Evolutionary conservation across 2,888 invertebrate species (phyloP), one percentile per base, ranked within the genome.

Genomic region (Hydroisotoma schaefferi): DNA sequence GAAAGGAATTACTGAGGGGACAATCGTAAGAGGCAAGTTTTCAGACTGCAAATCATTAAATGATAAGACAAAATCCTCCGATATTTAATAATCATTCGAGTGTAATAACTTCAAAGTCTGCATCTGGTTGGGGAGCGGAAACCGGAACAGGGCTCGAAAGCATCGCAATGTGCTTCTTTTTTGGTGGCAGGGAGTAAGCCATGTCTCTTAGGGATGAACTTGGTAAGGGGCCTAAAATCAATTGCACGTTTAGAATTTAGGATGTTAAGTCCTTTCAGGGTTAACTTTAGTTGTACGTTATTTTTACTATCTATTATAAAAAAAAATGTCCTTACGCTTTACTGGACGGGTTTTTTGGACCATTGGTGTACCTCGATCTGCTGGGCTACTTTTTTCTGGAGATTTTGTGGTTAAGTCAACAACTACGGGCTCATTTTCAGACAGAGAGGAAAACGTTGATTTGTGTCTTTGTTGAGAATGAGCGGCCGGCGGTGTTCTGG

Each of bases 361-460:
- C 33, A 15, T 15, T 15, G 33, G 8, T 33, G 33, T 33, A 33
- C 15, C 33, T 33, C 6, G n/a, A n/a, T n/a, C 15, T 33, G 33
- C 8, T 33, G 33, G 33, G 8, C 15, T 18, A 26, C 49, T 38
- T 28, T 67, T 67, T 38, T 59, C 57, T 18, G 63, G 63, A 6
- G 67, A 61, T 47, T 67, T 67, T n/a, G 53, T 63, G 4, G 71
- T 71, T n/a, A 71, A 57, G 51, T 71, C 71, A n/a, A 69, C 69
- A 5, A 69, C 55, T 55, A 68, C 68, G 0, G 63, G 60, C 18
- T 57, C 57, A 37, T 4, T 33, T 25, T 46, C 38, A 12, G 26
- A 10, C 2, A 37, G 26, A 2, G 23, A 29, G 5, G 49, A 28
- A 33, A 15, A n/a, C 15, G n/a, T 40, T 20, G 27, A 5, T 44